A percentile compares a stretch with the other conserved stretches of the same genome.
phyloP scores from a whole-genome alignment of 2,113 vertebrate species.

The Mustelus asterias region DNA sequence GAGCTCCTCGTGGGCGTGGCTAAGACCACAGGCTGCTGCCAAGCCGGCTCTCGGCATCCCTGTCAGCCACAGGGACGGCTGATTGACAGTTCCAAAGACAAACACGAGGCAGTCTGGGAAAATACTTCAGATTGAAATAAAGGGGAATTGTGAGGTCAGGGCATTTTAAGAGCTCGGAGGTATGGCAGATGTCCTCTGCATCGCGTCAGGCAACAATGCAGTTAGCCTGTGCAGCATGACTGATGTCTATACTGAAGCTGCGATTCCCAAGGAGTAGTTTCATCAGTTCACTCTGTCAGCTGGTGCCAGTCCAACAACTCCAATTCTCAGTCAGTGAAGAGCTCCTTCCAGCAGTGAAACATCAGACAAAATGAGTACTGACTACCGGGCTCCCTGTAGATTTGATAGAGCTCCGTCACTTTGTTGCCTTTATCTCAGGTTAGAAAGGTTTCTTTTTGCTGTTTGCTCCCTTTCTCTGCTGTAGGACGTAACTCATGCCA shows the following conservation, averaged over 20 bases:
- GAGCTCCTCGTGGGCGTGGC: not conserved
- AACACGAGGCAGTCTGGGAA: not conserved
- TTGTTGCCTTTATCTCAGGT: not conserved
- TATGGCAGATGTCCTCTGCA: not conserved
- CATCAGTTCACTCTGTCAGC: constrained; percentile 1
- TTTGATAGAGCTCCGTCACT: not conserved
- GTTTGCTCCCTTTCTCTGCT: not conserved
- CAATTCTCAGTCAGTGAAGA: not conserved
- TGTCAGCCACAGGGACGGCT: not conserved
- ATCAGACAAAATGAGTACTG: constrained; percentile 4
- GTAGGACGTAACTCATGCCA: not conserved
- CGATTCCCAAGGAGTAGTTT: not conserved
- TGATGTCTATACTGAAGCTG: constrained; percentile 1
- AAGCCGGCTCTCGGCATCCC: not conserved
- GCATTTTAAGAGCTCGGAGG: not conserved
- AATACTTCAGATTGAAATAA: not conserved
- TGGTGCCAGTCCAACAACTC: constrained; percentile 13
- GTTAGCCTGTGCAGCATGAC: not conserved
- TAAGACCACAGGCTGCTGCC: not conserved
- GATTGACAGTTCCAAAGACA: not conserved
- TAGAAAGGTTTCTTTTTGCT: not conserved
- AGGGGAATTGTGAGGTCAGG: not conserved
- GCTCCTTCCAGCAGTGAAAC: constrained; percentile 6
- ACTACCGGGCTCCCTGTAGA: not conserved
- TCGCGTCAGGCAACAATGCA: not conserved